These are phyloP conservation scores for Danio choprae DNA, from an alignment of 2,797 vertebrate species.

Conservation along the genomic window DNA sequence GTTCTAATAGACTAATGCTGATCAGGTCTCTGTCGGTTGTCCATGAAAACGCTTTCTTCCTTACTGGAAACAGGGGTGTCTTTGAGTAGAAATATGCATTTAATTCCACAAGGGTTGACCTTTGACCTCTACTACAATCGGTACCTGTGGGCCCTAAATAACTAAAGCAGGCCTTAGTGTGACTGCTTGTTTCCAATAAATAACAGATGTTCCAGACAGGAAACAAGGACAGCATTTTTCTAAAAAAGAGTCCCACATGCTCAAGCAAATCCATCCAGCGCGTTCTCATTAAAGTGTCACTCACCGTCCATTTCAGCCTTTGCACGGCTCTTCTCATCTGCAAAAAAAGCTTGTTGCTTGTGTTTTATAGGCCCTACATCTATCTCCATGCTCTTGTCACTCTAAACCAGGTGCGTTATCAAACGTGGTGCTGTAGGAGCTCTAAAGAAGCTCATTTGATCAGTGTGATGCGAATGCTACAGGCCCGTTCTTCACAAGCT, in stretches of 20 bases:
- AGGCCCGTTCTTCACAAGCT: slow-evolving; percentile 9
- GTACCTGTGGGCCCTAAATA: slow-evolving; percentile 62
- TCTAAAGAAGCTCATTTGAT: slow-evolving; percentile 22
- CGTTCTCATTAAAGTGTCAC: slow-evolving; percentile 20
- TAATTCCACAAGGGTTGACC: slow-evolving; percentile 61
- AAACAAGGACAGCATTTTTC: slow-evolving; percentile 62
- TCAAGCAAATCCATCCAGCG: not conserved
- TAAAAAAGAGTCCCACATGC: slow-evolving; percentile 24
- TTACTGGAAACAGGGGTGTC: slow-evolving; percentile 49
- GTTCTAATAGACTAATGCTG: slow-evolving; percentile 35
- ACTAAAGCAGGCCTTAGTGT: slow-evolving; percentile 63
- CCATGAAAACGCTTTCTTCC: slow-evolving; percentile 29
- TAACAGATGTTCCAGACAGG: slow-evolving; percentile 69
- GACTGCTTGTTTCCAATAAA: slow-evolving; percentile 66
- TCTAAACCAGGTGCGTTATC: slow-evolving; percentile 12
- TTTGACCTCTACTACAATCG: slow-evolving; percentile 59
- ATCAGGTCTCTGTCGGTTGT: slow-evolving; percentile 49
- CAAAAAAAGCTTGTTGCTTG: slow-evolving; percentile 1
- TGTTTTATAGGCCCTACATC: slow-evolving; percentile 10
- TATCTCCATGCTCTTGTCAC: not conserved
- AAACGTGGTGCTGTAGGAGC: slow-evolving; percentile 1
- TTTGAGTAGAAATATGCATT: slow-evolving; percentile 60
- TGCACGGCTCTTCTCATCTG: not conserved
- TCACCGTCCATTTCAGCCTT: slow-evolving; percentile 22
- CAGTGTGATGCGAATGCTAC: slow-evolving; percentile 24